Evolutionary conservation across 2,888 invertebrate genomes (phyloP).

Genomic region (Lasioglossum calceatum): DNA sequence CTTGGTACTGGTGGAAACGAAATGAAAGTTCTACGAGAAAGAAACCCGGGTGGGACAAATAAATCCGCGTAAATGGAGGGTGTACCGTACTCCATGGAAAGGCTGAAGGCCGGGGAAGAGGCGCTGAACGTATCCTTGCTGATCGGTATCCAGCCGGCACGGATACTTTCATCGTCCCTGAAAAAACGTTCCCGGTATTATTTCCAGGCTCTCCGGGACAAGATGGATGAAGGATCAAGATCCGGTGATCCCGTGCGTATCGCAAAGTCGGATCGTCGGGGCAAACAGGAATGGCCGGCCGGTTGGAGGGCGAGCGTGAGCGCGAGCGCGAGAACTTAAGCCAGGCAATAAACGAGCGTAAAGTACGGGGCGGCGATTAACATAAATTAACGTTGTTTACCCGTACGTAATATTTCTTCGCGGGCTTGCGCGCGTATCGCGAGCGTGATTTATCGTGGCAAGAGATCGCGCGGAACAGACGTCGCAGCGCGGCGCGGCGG

Average conservation of each 20-base stretch:
- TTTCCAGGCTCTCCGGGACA: neutral
- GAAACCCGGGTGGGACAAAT: neutral
- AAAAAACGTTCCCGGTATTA: constrained; percentile 10
- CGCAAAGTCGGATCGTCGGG: constrained; percentile 29
- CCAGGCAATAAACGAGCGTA: constrained; percentile 50
- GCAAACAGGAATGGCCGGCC: constrained; percentile 26
- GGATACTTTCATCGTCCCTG: constrained; percentile 11
- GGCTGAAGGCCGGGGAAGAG: neutral
- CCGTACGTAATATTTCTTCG: constrained; percentile 47
- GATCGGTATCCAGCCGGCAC: neutral
- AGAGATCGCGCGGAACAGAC: constrained; percentile 40
- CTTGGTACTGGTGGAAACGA: no score
- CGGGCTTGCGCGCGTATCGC: constrained; percentile 32
- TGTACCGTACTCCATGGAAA: neutral
- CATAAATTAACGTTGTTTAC: constrained; percentile 64
- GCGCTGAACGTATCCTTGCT: neutral
- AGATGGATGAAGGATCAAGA: constrained; percentile 17
- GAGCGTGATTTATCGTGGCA: constrained; percentile 58
- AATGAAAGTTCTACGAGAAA: no score
- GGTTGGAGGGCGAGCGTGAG: neutral
- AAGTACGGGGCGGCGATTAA: constrained; percentile 48
- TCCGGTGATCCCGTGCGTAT: constrained; percentile 16
- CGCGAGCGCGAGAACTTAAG: neutral
- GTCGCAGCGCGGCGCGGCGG: constrained; percentile 13
- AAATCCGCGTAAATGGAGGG: neutral